phyloP scores from a whole-genome alignment of 2,797 vertebrate species.

The Poecile montanus region DNA sequence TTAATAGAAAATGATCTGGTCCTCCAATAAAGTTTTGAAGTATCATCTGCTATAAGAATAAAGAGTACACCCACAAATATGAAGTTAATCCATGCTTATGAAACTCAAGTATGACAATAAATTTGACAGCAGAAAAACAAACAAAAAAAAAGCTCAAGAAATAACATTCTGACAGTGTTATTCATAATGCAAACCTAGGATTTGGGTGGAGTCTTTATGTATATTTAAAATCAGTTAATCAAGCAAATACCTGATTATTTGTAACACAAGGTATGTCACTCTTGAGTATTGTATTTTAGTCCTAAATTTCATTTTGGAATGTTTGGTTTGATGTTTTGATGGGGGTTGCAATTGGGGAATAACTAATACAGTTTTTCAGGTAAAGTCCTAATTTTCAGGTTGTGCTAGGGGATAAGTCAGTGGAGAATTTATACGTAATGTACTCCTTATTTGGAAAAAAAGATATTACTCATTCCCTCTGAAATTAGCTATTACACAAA shows the following conservation, averaged over 20 bases:
- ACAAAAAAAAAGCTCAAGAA: background rate
- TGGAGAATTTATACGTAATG: background rate
- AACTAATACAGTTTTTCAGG: background rate
- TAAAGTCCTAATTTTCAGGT: slow-evolving; percentile 6
- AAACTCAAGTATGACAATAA: background rate
- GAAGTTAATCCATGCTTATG: background rate
- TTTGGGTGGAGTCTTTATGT: background rate
- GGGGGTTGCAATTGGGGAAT: background rate
- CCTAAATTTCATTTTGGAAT: background rate
- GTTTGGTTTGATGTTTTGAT: background rate
- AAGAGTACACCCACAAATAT: background rate
- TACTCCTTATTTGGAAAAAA: background rate
- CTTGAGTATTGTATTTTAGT: background rate
- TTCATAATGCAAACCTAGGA: background rate
- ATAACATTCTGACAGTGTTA: background rate
- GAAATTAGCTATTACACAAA: background rate
- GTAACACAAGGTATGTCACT: background rate
- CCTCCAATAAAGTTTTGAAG: background rate
- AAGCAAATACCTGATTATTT: slow-evolving; percentile 19
- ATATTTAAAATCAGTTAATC: background rate
- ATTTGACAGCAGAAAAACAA: background rate
- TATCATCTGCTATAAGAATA: background rate
- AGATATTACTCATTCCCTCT: background rate
- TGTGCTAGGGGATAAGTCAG: background rate
- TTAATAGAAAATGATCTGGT: background rate